These are phyloP conservation scores for Pangasius larnaudii DNA, from an alignment of 2,797 vertebrate genomes.

Conservation along the genomic window DNA sequence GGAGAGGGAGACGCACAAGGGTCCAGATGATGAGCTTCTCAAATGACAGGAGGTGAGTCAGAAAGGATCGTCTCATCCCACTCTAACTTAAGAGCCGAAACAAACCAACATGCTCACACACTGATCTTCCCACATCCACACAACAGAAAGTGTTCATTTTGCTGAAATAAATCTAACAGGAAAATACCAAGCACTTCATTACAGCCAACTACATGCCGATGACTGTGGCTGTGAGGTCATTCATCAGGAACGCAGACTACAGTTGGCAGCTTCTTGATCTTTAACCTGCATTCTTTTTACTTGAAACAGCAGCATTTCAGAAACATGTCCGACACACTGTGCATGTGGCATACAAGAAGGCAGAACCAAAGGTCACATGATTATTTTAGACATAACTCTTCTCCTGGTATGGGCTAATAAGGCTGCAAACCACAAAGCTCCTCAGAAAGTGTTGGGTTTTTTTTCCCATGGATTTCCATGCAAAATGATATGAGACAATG, in stretches of 20 bases:
- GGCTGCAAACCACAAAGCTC: neutral
- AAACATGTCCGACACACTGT: neutral
- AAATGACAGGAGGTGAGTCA: neutral
- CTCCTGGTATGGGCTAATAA: conserved; percentile 1
- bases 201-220: neutral
- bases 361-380: neutral
- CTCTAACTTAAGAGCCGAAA: neutral
- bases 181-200: neutral
- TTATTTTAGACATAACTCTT: neutral
- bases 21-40: neutral
- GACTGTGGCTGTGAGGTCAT: neutral
- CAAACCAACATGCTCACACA: neutral
- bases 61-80: neutral
- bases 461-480: neutral
- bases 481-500: neutral
- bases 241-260: neutral
- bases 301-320: neutral
- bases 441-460: neutral
- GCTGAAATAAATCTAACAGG: neutral
- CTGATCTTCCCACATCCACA: neutral
- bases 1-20: neutral
- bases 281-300: neutral
- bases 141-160: neutral
- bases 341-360: neutral
- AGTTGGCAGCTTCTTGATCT: neutral